Evolutionary conservation across 2,113 vertebrate genomes (phyloP).

Genomic region (Clarias macrocephalus): DNA sequence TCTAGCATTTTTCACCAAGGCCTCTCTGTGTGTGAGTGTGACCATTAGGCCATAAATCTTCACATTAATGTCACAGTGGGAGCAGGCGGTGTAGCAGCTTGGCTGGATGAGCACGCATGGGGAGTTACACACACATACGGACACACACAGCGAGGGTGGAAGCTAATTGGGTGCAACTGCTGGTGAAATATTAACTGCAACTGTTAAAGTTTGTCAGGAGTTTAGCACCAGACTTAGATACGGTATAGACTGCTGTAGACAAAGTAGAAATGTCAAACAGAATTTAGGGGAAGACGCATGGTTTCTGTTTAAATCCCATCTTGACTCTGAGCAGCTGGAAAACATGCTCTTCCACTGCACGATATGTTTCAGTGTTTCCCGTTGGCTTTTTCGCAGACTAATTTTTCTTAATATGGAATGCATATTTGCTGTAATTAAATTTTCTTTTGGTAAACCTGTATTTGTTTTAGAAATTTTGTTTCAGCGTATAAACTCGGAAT

Average conservation of each 20-base stretch:
- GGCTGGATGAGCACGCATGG: conserved; percentile 40
- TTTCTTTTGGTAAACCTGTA: background rate
- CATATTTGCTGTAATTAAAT: background rate
- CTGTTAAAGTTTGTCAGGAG: conserved; percentile 58
- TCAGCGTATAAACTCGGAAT: background rate
- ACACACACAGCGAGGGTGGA: conserved; percentile 51
- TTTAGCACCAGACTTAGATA: conserved; percentile 13
- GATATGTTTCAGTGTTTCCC: background rate
- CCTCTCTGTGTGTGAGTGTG: conserved; percentile 22
- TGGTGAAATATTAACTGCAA: conserved; percentile 64
- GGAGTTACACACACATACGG: conserved; percentile 34
- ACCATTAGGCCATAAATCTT: conserved; percentile 58
- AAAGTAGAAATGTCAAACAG: conserved; percentile 28
- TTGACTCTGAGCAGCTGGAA: conserved; percentile 70
- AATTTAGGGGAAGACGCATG: conserved; percentile 39
- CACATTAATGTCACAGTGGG: conserved; percentile 62
- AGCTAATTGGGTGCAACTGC: conserved; percentile 62
- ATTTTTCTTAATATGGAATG: background rate
- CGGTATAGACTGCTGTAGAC: background rate
- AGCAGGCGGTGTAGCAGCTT: conserved; percentile 52
- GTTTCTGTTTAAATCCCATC: conserved; percentile 63
- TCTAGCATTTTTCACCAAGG: background rate
- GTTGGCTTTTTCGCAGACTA: background rate
- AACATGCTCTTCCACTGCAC: conserved; percentile 50
- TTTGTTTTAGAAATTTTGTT: background rate